phyloP scores from a whole-genome alignment of 2,797 vertebrate genomes.

The Mustela erminea region DNA sequence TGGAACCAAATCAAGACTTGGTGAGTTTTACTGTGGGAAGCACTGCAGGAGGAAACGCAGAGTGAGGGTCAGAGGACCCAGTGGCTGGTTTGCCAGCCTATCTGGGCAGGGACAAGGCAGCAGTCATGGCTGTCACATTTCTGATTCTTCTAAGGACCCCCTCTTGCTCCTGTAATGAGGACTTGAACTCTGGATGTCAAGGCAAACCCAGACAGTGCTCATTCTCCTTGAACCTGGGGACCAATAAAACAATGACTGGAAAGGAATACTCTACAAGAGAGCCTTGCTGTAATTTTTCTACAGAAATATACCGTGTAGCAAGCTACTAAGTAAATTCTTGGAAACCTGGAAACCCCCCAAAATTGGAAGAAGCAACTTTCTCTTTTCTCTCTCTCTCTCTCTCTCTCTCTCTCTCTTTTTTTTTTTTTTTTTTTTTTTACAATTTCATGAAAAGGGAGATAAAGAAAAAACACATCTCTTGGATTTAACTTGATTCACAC shows the following conservation, averaged over 20 bases:
- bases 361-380: conserved; percentile 1
- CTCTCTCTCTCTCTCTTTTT: too few species aligned
- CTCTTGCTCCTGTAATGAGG: background rate
- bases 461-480: background rate
- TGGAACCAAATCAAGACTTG: background rate
- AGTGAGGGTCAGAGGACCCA: background rate
- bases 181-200: background rate
- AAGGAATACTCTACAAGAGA: conserved; percentile 52
- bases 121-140: background rate
- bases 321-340: conserved; percentile 27
- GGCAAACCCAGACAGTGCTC: background rate
- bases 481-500: conserved; percentile 48
- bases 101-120: background rate
- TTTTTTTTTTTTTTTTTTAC: background rate
- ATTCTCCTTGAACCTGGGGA: background rate
- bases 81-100: background rate
- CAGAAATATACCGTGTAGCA: background rate
- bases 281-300: conserved; percentile 64
- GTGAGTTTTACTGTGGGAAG: background rate
- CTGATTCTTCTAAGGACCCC: background rate
- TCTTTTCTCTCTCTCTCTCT: background rate
- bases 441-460: conserved; percentile 13
- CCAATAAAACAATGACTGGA: conserved; percentile 32
- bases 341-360: conserved; percentile 61
- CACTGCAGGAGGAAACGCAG: background rate